Conservation (phyloP, 2,888 invertebrate genomes). For the Graphium colonna region DNA sequence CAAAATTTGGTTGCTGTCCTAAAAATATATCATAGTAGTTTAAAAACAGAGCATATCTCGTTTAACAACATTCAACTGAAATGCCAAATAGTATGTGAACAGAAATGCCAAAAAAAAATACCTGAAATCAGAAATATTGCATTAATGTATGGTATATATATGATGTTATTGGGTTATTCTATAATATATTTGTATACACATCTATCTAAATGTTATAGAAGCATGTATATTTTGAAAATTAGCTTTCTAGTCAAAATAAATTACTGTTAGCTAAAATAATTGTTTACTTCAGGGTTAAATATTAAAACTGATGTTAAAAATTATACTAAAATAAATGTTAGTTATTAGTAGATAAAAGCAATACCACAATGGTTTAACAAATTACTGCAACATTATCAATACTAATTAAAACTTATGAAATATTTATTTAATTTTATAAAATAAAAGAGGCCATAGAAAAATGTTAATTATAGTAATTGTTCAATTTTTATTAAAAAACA, state of each 20-base stretch:
- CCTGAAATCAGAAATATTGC: constrained; percentile 21
- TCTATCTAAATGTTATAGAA: neutral
- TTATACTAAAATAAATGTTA: neutral
- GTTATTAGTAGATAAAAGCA: neutral
- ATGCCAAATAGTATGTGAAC: constrained; percentile 33
- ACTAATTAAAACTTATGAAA: too few relatives aligned
- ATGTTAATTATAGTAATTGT: too few relatives aligned
- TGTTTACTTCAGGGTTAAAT: neutral
- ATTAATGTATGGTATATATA: neutral
- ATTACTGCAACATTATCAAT: too few relatives aligned
- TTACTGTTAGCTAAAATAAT: constrained; percentile 9
- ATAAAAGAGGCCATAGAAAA: too few relatives aligned
- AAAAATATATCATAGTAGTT: neutral
- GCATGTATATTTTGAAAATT: constrained; percentile 1
- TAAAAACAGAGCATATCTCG: constrained; percentile 12
- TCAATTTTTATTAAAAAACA: too few relatives aligned
- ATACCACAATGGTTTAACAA: neutral
- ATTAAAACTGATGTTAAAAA: constrained; percentile 1
- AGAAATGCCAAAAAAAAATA: constrained; percentile 29
- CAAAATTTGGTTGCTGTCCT: neutral
- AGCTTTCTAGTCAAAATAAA: constrained; percentile 18
- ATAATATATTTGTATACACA: neutral
- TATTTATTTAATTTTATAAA: too few relatives aligned
- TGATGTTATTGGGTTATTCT: neutral
- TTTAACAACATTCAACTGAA: constrained; percentile 8